Evolutionary conservation across 2,113 vertebrate species (phyloP).

Genomic region (Psilopogon haemacephalus): DNA sequence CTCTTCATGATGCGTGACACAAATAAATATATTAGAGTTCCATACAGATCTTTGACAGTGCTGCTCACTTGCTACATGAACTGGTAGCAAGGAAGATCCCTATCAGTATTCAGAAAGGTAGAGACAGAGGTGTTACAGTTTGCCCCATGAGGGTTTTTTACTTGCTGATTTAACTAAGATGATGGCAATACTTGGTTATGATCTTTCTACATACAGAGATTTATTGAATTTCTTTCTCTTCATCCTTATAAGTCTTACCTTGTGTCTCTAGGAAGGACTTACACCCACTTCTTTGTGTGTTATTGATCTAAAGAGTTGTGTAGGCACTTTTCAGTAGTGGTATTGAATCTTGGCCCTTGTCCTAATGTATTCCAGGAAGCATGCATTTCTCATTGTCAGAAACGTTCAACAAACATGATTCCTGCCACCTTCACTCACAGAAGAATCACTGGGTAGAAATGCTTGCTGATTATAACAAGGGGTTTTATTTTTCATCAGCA

Average conservation of each 20-base stretch:
- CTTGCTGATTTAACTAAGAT: neutral
- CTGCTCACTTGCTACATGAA: neutral
- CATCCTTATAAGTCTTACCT: neutral
- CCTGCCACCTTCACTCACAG: neutral
- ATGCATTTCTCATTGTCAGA: neutral
- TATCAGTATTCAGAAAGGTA: neutral
- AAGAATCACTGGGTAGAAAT: neutral
- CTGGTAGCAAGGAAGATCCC: neutral
- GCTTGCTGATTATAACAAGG: neutral
- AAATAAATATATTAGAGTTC: neutral
- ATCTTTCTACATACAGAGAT: neutral
- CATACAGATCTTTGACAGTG: neutral
- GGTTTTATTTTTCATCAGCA: neutral
- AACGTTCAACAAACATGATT: neutral
- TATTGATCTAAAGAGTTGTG: constrained; percentile 11
- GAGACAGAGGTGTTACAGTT: neutral
- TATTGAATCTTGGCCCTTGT: constrained; percentile 23
- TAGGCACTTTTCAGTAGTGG: neutral
- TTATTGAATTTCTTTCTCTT: neutral
- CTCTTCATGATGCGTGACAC: neutral
- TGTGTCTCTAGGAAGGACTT: neutral
- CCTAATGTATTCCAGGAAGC: constrained; percentile 17
- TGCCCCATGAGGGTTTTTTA: neutral
- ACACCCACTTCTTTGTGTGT: neutral
- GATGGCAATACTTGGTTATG: neutral